Evolutionary conservation across 1,140 invertebrate species (phyloP).

Genomic region (Drosophila aff.): DNA sequence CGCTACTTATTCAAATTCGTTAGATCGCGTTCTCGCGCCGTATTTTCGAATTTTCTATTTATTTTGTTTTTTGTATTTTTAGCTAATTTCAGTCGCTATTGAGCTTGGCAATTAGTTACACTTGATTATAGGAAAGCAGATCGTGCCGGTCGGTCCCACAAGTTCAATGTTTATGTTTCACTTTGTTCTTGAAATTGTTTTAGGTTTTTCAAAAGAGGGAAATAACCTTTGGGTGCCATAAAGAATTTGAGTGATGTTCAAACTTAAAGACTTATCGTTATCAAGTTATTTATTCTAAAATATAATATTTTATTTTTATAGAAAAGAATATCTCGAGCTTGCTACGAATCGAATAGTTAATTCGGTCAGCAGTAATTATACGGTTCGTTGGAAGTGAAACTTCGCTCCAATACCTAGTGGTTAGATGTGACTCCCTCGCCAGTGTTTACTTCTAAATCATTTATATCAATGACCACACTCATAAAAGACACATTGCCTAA

Average conservation of each 20-base stretch:
- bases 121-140: slow-evolving; percentile 52
- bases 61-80: slow-evolving; percentile 58
- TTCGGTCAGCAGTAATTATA: slow-evolving; percentile 6
- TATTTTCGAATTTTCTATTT: slow-evolving; percentile 41
- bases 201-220: background rate
- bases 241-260: slow-evolving; percentile 1
- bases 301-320: background rate
- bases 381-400: slow-evolving; percentile 7
- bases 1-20: slow-evolving; percentile 31
- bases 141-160: slow-evolving; percentile 29
- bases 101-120: slow-evolving; percentile 74
- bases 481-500: slow-evolving; percentile 44
- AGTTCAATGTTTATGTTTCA: slow-evolving; percentile 30
- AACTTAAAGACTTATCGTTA: background rate
- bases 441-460: slow-evolving; percentile 48
- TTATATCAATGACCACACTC: slow-evolving; percentile 56
- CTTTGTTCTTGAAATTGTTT: slow-evolving; percentile 13
- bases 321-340: background rate
- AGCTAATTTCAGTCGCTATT: slow-evolving; percentile 64
- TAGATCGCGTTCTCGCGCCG: slow-evolving; percentile 22
- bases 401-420: slow-evolving; percentile 37
- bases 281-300: background rate
- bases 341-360: background rate
- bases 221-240: slow-evolving; percentile 1
- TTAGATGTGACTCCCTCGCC: slow-evolving; percentile 7